Base-by-base conservation (phyloP, 2,888 invertebrate species). In the Drosophila histrio region DNA sequence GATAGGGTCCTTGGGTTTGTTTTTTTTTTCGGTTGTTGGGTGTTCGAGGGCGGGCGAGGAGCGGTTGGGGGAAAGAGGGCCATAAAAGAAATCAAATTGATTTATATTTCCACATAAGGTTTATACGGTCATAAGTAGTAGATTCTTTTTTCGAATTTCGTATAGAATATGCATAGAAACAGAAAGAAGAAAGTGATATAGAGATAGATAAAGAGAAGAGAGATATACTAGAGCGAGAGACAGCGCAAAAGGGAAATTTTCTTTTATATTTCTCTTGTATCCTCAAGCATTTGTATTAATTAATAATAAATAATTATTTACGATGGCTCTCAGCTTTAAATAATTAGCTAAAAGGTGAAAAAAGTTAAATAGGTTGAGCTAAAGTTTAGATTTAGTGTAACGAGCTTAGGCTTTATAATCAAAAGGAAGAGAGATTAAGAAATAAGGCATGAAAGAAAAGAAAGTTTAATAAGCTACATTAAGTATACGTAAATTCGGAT, bases 21-120 rank as follows among this genome's bases (percentile, higher is more conserved):
- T 30, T 7, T 2, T 8, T 32, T 21, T 7, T n/a, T 19, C 21
- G 30, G 32, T 22, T 30, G 11, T n/a, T 41, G 28, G 44, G 36
- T 28, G 19, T 11, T 34, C 5, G 34, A 22, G 53, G 13, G 15
- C 2, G 9, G 26, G 44, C n/a, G n/a, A n/a, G n/a, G n/a, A n/a
- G 43, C 2, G 41, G n/a, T n/a, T n/a, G n/a, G n/a, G 30, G 11
- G 17, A n/a, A 21, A 17, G 17, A 2, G 50, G 60, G 36, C 21
- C 19, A 32, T 44, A 24, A 43, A 47, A 49, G 9, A 75, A 69
- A 68, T 75, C 21, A 74, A 68, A 60, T 28, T n/a, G 38, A 38
- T 57, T 64, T 46, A 15, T 53, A 28, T 47, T 49, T 39, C n/a
- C 53, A 49, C 9, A 43, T 34, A 24, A 5, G 66, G 19, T 24